Base-by-base conservation (phyloP, 2,113 vertebrate genomes). In the Bubalus kerabau region DNA sequence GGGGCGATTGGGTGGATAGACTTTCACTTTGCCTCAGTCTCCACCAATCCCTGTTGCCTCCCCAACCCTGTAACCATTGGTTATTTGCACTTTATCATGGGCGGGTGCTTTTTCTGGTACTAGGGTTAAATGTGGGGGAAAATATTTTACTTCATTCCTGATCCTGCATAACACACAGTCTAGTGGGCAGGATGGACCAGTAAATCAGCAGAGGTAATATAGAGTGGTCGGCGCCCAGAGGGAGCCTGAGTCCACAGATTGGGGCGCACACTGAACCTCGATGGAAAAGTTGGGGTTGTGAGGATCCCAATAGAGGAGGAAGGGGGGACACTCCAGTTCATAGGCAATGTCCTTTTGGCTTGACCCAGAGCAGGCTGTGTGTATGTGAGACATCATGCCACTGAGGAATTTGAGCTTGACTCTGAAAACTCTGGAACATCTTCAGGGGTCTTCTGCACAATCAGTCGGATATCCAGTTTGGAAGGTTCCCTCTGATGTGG, bases 1-100 rank as follows among this genome's bases (percentile, higher is more conserved):
- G 57, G 87, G 46, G 24, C 3, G 3, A 32, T 40, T 6, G 2
- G 15, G 24, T 17, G 2, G 1, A 12, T 26, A 7, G 5, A 4
- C 16, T 84, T 13, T 30, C 57, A 12, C 17, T 89, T 87, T 87
- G 46, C 52, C 80, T 48, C 30, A 23, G 64, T 80, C 86, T 23
- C 85, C 43, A 90, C 52, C 43, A 52, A 54, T 46, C 85, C 82
- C 74, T 16, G 5, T 43, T 17, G 40, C 30, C 17, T 85, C 67
- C 74, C 43, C 40, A 7, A 13, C 46, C 62, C 21, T 13, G 2
- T 10, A 16, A 32, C 48, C 40, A 24, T 7, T 86, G 59, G 74
- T 24, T 64, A 43, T 88, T 62, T 62, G 76, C 17, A 78, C n/a
- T 40, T 54, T 67, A 28, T 97, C 43, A 3, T 54, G 81, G 64